A percentile compares a stretch with the other conserved stretches of the same genome.
phyloP scores from a whole-genome alignment of 2,888 invertebrate species.

The Automeris io region DNA sequence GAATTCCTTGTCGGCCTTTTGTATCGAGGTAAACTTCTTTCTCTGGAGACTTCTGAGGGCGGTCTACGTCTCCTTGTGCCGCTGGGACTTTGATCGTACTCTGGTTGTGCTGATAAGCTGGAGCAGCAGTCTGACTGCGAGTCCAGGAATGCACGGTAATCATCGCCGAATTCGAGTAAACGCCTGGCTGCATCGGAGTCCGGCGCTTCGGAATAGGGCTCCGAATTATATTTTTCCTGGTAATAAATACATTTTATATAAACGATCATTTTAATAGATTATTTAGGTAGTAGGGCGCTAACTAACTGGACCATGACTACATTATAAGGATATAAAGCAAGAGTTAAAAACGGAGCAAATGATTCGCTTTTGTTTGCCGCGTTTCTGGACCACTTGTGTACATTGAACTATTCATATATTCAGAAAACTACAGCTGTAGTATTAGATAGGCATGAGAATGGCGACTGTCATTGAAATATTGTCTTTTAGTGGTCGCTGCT shows the following conservation, averaged over 20 bases:
- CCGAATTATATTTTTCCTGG: slow-evolving; percentile 94
- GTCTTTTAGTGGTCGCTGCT: too few relatives aligned
- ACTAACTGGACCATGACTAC: too few relatives aligned
- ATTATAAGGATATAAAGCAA: too few relatives aligned
- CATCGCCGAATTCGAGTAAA: slow-evolving; percentile 91
- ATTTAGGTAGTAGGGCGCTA: not conserved
- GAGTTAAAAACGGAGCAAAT: too few relatives aligned
- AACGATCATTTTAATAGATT: not conserved
- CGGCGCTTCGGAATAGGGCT: slow-evolving; percentile 90
- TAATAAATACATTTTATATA: slow-evolving; percentile 20
- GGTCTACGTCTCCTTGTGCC: slow-evolving; percentile 56
- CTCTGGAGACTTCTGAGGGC: slow-evolving; percentile 54
- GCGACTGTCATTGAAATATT: too few relatives aligned
- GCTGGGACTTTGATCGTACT: slow-evolving; percentile 54
- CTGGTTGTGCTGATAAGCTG: slow-evolving; percentile 82
- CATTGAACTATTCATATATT: too few relatives aligned
- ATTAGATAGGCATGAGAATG: too few relatives aligned
- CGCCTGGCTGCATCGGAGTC: slow-evolving; percentile 91
- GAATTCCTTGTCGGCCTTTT: slow-evolving; percentile 56
- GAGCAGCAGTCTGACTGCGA: slow-evolving; percentile 94
- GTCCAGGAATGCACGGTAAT: slow-evolving; percentile 92
- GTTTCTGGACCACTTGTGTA: too few relatives aligned
- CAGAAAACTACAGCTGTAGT: too few relatives aligned
- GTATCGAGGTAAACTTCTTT: slow-evolving; percentile 52
- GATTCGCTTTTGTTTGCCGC: too few relatives aligned